Evolutionary conservation across 2,888 invertebrate genomes (phyloP), one percentile per base, ranked within the genome.

Genomic region (Ophion ventricosus): DNA sequence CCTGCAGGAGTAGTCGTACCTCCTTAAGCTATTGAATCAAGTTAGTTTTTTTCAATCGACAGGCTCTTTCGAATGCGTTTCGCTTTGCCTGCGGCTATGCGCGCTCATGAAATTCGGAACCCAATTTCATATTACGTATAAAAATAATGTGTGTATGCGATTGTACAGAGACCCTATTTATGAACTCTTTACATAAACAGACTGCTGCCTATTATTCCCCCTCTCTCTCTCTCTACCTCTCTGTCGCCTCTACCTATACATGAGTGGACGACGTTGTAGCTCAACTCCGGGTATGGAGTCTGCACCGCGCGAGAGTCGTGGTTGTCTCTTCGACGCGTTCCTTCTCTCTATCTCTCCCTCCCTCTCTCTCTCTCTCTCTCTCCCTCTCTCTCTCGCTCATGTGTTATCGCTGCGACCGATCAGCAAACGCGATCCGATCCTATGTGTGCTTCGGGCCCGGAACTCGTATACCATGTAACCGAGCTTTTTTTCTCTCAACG

Each of bases 391-490:
- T 59, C 76, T 66, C 76, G 26, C 77, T 57, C 75, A 57, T 64
- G 61, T 69, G 59, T 84, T 84, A 84, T 84, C 84, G 81, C 56
- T 40, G 40, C 76, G 81, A 81, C 84, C 84, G 84, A 84, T 84
- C 84, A 82, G 84, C 84, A 79, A 84, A 84, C 78, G 79, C 84
- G 84, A 79, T 84, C 75, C 82, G 81, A 78, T 81, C 84, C 81
- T 76, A 72, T 80, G 70, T 73, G 73, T 73, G 79, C 70, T 80
- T 69, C 69, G 63, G 82, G 75, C 40, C 76, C 75, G 79, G 79
- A 75, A 73, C 79, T 84, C 81, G 70, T 79, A 79, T 79, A 79
- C 64, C 72, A 70, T 69, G 67, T 76, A 63, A 61, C 72, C 67
- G 54, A 79, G 70, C 79, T 75, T 82, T 79, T 84, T 84, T 83